Conservation (phyloP, 64 coral and sea anemone genomes). For the Actinia equina region DNA sequence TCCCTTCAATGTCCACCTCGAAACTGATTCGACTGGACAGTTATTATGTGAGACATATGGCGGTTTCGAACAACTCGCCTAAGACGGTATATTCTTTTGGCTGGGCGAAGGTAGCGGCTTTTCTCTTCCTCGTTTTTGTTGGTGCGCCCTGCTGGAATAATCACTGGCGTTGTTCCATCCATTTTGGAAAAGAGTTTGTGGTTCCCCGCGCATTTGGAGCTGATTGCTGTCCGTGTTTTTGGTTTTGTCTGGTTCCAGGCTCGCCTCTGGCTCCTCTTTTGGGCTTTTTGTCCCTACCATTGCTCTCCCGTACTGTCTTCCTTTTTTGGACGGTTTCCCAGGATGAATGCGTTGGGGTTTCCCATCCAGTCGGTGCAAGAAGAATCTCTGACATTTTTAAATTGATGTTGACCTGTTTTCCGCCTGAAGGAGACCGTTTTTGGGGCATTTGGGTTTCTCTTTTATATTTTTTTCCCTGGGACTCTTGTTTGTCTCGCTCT, state of each 20-base stretch:
- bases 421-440: not conserved
- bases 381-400: constrained; percentile 6
- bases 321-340: not conserved
- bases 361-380: constrained; percentile 16
- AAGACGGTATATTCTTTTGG: not conserved
- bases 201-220: not conserved
- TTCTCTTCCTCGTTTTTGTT: not conserved
- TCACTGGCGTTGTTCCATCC: not conserved
- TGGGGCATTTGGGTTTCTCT: no score
- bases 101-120: not conserved
- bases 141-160: not conserved
- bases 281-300: not conserved
- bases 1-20: constrained; percentile 1
- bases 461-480: not conserved
- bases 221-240: not conserved
- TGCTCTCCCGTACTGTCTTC: not conserved
- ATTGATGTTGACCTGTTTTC: not conserved
- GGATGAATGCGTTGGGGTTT: not conserved
- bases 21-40: constrained; percentile 12
- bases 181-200: not conserved
- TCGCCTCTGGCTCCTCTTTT: not conserved
- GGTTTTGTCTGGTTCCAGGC: not conserved
- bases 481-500: not conserved
- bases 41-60: no score
- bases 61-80: not conserved